Evolutionary conservation across 2,888 invertebrate species (phyloP).

Genomic region (Agonopterix arenella): DNA sequence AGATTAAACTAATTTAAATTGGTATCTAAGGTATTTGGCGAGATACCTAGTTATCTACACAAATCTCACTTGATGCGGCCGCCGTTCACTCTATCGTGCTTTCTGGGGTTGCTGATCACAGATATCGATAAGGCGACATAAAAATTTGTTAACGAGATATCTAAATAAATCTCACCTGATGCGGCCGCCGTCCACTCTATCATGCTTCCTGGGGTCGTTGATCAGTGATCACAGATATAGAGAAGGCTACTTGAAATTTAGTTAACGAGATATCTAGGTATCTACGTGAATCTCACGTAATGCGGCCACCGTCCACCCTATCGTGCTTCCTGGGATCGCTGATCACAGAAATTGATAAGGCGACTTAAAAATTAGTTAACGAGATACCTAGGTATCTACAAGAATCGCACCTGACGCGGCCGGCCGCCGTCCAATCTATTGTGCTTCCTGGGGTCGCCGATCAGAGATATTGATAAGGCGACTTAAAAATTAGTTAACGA

Average conservation of each 20-base stretch:
- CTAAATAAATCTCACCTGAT: constrained; percentile 37
- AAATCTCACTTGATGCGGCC: constrained; percentile 47
- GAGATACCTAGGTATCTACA: too few relatives aligned
- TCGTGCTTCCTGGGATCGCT: constrained; percentile 52
- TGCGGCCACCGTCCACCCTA: constrained; percentile 40
- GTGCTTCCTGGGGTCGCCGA: constrained; percentile 50
- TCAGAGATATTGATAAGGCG: constrained; percentile 28
- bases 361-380: too few relatives aligned
- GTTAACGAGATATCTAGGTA: too few relatives aligned
- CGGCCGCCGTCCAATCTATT: constrained; percentile 45
- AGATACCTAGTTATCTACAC: too few relatives aligned
- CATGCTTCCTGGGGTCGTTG: constrained; percentile 49
- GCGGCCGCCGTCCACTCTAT: constrained; percentile 42
- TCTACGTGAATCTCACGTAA: constrained; percentile 36
- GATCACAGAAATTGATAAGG: constrained; percentile 50
- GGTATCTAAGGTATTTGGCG: too few relatives aligned
- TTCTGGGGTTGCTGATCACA: constrained; percentile 54
- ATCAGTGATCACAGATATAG: constrained; percentile 57
- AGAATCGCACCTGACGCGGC: constrained; percentile 44
- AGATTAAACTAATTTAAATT: too few relatives aligned
- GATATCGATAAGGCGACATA: too few relatives aligned
- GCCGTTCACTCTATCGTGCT: constrained; percentile 45
- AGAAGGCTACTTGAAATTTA: too few relatives aligned
- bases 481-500: too few relatives aligned
- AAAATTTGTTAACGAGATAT: too few relatives aligned